Conservation (phyloP, 2,888 invertebrate genomes). For the Drosophila histrio region DNA sequence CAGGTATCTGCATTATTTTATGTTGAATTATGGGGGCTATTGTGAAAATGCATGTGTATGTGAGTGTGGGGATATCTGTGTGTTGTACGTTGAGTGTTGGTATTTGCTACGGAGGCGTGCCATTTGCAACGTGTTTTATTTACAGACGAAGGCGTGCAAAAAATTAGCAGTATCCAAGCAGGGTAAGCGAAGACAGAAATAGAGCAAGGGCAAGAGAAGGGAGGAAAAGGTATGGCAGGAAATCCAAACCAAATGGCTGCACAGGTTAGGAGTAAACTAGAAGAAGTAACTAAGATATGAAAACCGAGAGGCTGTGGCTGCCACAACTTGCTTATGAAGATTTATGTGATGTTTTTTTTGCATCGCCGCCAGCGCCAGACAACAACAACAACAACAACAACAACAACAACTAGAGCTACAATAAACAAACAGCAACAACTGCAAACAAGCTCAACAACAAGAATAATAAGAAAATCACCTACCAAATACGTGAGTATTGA, state of each 20-base stretch:
- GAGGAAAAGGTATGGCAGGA: conserved; percentile 2
- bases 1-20: conserved; percentile 66
- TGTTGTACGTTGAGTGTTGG: conserved; percentile 20
- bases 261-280: conserved; percentile 56
- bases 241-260: conserved; percentile 64
- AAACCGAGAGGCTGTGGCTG: conserved; percentile 40
- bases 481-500: conserved; percentile 62
- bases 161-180: conserved; percentile 55
- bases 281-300: conserved; percentile 29
- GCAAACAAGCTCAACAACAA: conserved; percentile 1
- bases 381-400: conserved; percentile 18
- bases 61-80: conserved; percentile 19
- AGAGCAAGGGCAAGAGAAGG: not conserved
- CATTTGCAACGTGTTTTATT: conserved; percentile 72
- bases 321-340: conserved; percentile 73
- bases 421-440: not conserved
- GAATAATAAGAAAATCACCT: conserved; percentile 20
- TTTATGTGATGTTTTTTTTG: conserved; percentile 64
- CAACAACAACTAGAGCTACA: conserved; percentile 11
- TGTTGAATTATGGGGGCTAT: conserved; percentile 72
- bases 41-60: conserved; percentile 42
- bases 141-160: conserved; percentile 67
- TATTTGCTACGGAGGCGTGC: conserved; percentile 54
- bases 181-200: not conserved
- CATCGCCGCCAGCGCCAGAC: conserved; percentile 58